Evolutionary conservation across 2,113 vertebrate genomes (phyloP).

Genomic region (Piaya cayana): DNA sequence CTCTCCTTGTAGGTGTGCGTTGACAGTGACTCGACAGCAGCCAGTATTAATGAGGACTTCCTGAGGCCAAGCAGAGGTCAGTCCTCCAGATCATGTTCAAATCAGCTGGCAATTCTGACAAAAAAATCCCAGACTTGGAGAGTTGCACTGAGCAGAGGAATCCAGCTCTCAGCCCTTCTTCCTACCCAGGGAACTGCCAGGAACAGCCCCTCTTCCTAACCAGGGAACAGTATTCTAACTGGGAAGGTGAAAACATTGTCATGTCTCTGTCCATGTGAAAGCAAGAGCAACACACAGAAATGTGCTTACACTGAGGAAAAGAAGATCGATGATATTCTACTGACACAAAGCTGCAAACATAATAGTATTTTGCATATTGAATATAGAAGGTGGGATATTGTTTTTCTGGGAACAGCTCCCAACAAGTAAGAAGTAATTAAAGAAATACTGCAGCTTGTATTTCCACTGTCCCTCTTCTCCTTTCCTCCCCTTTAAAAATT

Average conservation of each 20-base stretch:
- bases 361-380: background rate
- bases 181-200: background rate
- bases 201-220: background rate
- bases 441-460: background rate
- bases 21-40: background rate
- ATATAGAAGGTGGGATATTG: background rate
- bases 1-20: background rate
- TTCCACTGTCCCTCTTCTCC: background rate
- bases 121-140: fast-evolving
- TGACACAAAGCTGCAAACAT: background rate
- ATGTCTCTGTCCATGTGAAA: background rate
- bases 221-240: background rate
- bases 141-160: background rate
- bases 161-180: background rate
- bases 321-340: background rate
- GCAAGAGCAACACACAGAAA: background rate
- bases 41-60: background rate
- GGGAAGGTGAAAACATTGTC: background rate
- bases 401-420: background rate
- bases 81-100: background rate
- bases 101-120: background rate
- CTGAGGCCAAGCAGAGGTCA: background rate
- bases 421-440: background rate
- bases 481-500: background rate
- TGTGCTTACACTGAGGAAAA: background rate